phyloP scores from a whole-genome alignment of 2,888 invertebrate genomes.

The Arge pagana region DNA sequence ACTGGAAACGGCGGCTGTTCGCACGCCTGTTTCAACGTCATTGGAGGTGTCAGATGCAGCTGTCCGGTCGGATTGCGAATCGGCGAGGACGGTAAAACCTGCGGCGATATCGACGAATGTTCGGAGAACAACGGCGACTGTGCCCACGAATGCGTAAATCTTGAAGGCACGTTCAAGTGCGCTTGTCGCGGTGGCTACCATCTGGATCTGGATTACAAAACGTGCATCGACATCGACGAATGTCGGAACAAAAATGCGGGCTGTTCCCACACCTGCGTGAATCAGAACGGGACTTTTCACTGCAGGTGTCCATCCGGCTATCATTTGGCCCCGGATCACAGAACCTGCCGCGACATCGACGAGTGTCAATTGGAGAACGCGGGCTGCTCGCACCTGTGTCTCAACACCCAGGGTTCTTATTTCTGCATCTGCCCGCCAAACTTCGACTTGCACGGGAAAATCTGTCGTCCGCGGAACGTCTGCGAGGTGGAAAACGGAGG shows the following conservation, averaged over 20 bases:
- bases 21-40: slow-evolving; percentile 65
- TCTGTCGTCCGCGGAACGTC: slow-evolving; percentile 36
- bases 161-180: slow-evolving; percentile 63
- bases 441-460: slow-evolving; percentile 37
- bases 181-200: slow-evolving; percentile 65
- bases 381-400: slow-evolving; percentile 61
- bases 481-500: slow-evolving; percentile 52
- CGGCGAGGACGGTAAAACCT: slow-evolving; percentile 45
- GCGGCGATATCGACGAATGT: slow-evolving; percentile 56
- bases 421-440: slow-evolving; percentile 58
- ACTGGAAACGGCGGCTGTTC: slow-evolving; percentile 66
- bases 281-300: slow-evolving; percentile 59
- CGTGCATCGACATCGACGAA: slow-evolving; percentile 64
- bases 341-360: slow-evolving; percentile 56
- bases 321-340: slow-evolving; percentile 48
- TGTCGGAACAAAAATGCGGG: slow-evolving; percentile 58
- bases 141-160: slow-evolving; percentile 59
- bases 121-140: slow-evolving; percentile 55
- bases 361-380: slow-evolving; percentile 49
- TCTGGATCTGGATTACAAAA: slow-evolving; percentile 57
- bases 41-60: slow-evolving; percentile 60
- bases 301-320: slow-evolving; percentile 61
- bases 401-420: slow-evolving; percentile 60
- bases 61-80: slow-evolving; percentile 59
- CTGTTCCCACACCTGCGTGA: slow-evolving; percentile 57